Base-by-base conservation (phyloP, 2,888 invertebrate species). In the Macrophya annulata region DNA sequence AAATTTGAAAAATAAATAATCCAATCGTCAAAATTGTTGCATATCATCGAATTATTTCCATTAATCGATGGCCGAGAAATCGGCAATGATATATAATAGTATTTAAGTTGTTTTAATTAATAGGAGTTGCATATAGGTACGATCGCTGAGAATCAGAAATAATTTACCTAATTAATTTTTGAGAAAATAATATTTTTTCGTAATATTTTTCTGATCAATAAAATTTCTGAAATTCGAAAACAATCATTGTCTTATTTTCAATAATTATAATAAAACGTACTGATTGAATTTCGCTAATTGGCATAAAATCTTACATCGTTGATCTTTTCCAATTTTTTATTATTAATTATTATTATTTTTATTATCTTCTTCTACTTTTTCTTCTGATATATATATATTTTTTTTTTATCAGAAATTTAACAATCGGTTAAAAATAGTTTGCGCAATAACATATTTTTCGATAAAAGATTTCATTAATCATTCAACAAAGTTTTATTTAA, bases 21-120 rank as follows among this genome's bases (percentile, higher is more conserved):
- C n/a, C n/a, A 71, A 71, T 71, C 71, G 37, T 71, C 71, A 9
- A 71, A 31, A 40, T 71, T 37, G 31, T n/a, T n/a, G n/a, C 15
- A 17, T 17, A 9, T 71, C 17, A 37, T 17, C 71, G 37, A 71
- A 71, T 71, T 71, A 31, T 71, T 71, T 15, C 37, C 68, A 71
- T 71, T 8, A 17, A 12, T 17, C 40, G 17, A 71, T 37, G 25
- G 40, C 17, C 68, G 17, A 71, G 40, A 37, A 71, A 71, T 71
- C 37, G 15, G 17, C 68, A 31, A 71, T 25, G 31, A 71, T 17
- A 65, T 9, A 2, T n/a, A n/a, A n/a, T n/a, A n/a, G 62, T 62
- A 21, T 62, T 62, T n/a, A 25, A 62, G 9, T 62, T 25, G 25
- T n/a, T 17, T 17, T 62, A 25, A 62, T 62, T 10, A 25, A 25